These are phyloP conservation scores for Mesorhabditis belari DNA, from an alignment of 2,888 invertebrate species.

Conservation along the genomic window DNA sequence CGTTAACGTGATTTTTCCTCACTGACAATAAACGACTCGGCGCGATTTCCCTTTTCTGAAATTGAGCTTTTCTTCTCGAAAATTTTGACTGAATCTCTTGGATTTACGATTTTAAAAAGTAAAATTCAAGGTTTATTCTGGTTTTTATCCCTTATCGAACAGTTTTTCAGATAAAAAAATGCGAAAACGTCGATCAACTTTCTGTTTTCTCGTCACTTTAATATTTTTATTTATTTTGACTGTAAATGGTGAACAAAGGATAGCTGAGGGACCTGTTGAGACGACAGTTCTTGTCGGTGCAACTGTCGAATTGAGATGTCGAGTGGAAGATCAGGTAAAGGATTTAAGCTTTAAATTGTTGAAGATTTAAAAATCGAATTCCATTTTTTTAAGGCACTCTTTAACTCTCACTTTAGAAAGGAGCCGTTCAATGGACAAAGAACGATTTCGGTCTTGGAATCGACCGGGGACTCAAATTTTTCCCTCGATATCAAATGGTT, in stretches of 20 bases:
- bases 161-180: too few species aligned
- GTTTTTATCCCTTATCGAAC: neutral
- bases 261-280: conserved; percentile 35
- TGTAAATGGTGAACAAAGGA: conserved; percentile 19
- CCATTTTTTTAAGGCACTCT: too few species aligned
- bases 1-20: too few species aligned
- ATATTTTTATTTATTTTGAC: conserved; percentile 10
- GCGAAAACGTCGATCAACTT: too few species aligned
- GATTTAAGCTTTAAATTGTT: neutral
- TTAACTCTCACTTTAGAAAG: conserved; percentile 67
- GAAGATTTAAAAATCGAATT: neutral
- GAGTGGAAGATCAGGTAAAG: conserved; percentile 48
- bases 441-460: conserved; percentile 90
- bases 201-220: conserved; percentile 9
- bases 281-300: conserved; percentile 28
- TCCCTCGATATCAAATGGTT: conserved; percentile 88
- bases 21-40: too few species aligned
- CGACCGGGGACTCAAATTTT: conserved; percentile 80
- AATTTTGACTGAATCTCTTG: too few species aligned
- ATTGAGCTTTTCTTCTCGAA: too few species aligned
- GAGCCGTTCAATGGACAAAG: conserved; percentile 90
- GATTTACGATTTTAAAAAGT: too few species aligned
- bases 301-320: conserved; percentile 38
- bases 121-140: too few species aligned
- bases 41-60: too few species aligned